Conservation (phyloP, 2,888 invertebrate genomes). For the Eretmocerus hayati region DNA sequence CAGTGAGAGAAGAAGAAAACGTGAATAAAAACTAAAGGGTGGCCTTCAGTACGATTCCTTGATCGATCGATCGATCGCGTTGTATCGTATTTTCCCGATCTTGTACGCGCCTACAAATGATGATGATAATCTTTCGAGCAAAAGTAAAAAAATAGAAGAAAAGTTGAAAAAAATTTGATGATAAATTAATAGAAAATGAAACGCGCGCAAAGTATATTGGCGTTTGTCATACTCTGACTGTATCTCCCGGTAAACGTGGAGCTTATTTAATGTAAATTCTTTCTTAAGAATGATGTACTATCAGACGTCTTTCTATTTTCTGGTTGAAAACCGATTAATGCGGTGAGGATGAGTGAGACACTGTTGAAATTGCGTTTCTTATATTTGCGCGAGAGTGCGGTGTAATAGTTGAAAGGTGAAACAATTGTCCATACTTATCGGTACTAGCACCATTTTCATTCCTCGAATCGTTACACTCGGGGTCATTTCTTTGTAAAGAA, state of each 20-base stretch:
- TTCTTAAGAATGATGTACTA: slow-evolving; percentile 33
- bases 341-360: slow-evolving; percentile 19
- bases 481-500: slow-evolving; percentile 18
- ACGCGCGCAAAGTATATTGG: slow-evolving; percentile 23
- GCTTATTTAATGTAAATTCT: slow-evolving; percentile 32
- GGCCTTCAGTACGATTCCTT: slow-evolving; percentile 45
- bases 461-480: slow-evolving; percentile 14
- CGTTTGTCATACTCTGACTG: slow-evolving; percentile 25
- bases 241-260: slow-evolving; percentile 20
- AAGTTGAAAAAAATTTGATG: slow-evolving; percentile 1
- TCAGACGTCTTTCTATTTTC: slow-evolving; percentile 36
- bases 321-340: slow-evolving; percentile 27
- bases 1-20: slow-evolving; percentile 43
- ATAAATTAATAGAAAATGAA: slow-evolving; percentile 7
- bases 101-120: slow-evolving; percentile 18
- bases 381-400: slow-evolving; percentile 13
- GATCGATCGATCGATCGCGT: slow-evolving; percentile 40
- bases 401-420: slow-evolving; percentile 21
- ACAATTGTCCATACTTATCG: slow-evolving; percentile 19
- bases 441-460: slow-evolving; percentile 13
- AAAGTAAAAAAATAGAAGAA: slow-evolving; percentile 8
- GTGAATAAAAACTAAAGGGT: slow-evolving; percentile 44
- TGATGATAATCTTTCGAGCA: slow-evolving; percentile 22
- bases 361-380: slow-evolving; percentile 23
- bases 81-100: slow-evolving; percentile 33